Evolutionary conservation across 1,140 invertebrate species (phyloP).

Genomic region (Druon quercuslanigerum): DNA sequence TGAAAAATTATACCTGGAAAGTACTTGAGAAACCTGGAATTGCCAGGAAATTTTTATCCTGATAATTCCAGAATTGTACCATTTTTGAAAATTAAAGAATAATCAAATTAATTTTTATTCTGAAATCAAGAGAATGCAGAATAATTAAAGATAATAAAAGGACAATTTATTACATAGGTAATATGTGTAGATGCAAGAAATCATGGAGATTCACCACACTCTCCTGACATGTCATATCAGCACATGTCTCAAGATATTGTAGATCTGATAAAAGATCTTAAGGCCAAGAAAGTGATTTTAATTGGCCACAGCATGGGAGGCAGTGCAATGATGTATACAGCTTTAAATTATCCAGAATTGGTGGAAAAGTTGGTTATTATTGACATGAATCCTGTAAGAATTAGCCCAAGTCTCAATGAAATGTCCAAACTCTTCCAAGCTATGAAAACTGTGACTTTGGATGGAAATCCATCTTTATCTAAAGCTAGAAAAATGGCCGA

Average conservation of each 20-base stretch:
- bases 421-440: conserved; percentile 82
- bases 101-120: no score
- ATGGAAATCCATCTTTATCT: conserved; percentile 78
- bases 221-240: conserved; percentile 81
- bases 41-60: no score
- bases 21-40: no score
- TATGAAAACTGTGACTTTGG: conserved; percentile 79
- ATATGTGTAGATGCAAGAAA: conserved; percentile 91
- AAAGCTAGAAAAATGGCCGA: conserved; percentile 80
- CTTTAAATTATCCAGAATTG: conserved; percentile 83
- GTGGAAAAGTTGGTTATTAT: conserved; percentile 88
- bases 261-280: conserved; percentile 79
- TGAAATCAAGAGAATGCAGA: not conserved
- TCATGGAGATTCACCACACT: conserved; percentile 93
- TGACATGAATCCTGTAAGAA: conserved; percentile 87
- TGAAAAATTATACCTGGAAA: no score
- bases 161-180: conserved; percentile 75
- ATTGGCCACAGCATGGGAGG: conserved; percentile 96
- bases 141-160: conserved; percentile 23
- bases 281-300: conserved; percentile 80
- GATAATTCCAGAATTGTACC: accelerated
- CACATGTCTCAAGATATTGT: conserved; percentile 85
- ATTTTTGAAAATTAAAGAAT: no score
- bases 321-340: conserved; percentile 86
- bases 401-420: conserved; percentile 78